These are phyloP conservation scores for Lucinisca nassula DNA, from an alignment of 2,888 invertebrate species.

Conservation along the genomic window DNA sequence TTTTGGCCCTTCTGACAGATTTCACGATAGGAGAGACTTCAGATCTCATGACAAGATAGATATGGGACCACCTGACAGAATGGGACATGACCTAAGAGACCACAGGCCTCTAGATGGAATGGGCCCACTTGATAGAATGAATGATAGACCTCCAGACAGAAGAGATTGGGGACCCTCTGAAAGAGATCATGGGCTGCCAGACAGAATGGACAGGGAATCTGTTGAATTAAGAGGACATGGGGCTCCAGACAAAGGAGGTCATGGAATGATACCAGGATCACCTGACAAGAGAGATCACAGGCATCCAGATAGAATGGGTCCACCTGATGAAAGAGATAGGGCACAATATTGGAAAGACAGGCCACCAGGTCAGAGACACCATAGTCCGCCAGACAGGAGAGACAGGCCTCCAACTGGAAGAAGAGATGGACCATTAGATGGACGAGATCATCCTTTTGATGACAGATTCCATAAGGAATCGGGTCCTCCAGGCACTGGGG, in stretches of 20 bases:
- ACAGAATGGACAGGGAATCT: background rate
- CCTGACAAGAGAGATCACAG: background rate
- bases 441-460: slow-evolving; percentile 9
- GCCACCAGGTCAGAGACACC: background rate
- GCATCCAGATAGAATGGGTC: background rate
- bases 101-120: background rate
- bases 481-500: background rate
- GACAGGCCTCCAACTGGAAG: background rate
- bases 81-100: background rate
- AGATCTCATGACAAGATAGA: background rate
- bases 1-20: background rate
- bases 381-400: background rate
- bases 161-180: background rate
- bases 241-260: background rate
- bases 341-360: background rate
- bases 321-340: background rate
- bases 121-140: slow-evolving; percentile 6
- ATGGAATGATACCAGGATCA: no score
- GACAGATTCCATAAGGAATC: background rate
- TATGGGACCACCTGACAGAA: background rate
- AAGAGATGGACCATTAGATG: slow-evolving; percentile 33
- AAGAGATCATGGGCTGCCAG: background rate
- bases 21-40: background rate
- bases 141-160: background rate
- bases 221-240: background rate